Conservation (phyloP, 2,797 vertebrate species). For the Crenichthys baileyi region DNA sequence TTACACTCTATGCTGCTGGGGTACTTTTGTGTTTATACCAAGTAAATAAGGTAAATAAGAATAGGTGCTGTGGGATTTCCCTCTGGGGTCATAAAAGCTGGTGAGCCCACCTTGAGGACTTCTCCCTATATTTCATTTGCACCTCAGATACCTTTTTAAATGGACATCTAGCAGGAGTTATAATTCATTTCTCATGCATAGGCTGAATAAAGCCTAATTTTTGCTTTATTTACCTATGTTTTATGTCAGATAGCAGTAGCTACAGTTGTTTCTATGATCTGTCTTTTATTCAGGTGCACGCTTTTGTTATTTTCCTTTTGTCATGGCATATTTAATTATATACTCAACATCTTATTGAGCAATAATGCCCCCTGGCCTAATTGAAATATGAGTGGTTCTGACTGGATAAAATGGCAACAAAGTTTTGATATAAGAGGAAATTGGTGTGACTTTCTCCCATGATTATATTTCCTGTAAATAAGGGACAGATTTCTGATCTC, state of each 20-base stretch:
- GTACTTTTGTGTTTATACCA: too few species aligned
- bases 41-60: too few species aligned
- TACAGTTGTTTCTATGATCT: background rate
- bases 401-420: background rate
- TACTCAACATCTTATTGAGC: background rate
- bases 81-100: background rate
- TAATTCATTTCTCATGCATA: too few species aligned
- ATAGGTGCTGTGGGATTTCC: background rate
- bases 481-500: background rate
- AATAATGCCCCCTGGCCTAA: background rate
- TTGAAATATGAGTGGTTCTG: background rate
- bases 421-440: background rate
- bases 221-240: background rate
- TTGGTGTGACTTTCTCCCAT: background rate
- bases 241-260: background rate
- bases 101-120: background rate
- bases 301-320: background rate
- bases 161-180: background rate
- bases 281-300: background rate
- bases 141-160: background rate
- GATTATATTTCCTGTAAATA: background rate
- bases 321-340: background rate
- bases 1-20: too few species aligned
- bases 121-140: too few species aligned
- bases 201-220: background rate